Percentiles rank a stretch among this genome's conserved stretches.
phyloP scores from a whole-genome alignment of 2,797 vertebrate species.

The Notoglanidium macrostoma region DNA sequence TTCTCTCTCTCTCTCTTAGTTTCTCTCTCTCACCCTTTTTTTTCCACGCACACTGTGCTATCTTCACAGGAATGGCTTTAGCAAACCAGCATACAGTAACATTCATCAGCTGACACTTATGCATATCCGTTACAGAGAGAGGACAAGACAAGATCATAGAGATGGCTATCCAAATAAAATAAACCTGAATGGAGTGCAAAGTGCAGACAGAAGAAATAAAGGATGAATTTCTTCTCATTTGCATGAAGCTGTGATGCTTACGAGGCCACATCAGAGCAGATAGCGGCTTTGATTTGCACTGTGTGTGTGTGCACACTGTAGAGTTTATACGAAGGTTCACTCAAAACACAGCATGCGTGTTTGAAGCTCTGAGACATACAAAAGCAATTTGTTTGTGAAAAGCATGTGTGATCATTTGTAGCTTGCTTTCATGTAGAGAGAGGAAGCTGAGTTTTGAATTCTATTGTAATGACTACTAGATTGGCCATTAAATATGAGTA shows the following conservation, averaged over 20 bases:
- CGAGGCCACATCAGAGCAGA: slow-evolving; percentile 39
- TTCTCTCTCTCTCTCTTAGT: background rate
- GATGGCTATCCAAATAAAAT: slow-evolving; percentile 48
- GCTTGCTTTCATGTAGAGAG: slow-evolving; percentile 23
- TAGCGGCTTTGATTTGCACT: slow-evolving; percentile 36
- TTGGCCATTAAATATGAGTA: slow-evolving; percentile 14
- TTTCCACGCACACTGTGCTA: background rate
- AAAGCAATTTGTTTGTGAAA: slow-evolving; percentile 35
- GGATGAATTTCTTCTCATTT: slow-evolving; percentile 37
- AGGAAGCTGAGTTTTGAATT: slow-evolving; percentile 20
- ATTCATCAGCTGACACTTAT: slow-evolving; percentile 19
- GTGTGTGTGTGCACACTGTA: background rate
- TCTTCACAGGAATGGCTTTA: slow-evolving; percentile 37
- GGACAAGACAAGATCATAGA: slow-evolving; percentile 3
- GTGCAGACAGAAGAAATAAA: slow-evolving; percentile 58
- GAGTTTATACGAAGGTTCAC: slow-evolving; percentile 10
- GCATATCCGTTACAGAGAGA: background rate
- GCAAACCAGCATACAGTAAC: slow-evolving; percentile 62
- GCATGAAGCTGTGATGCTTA: slow-evolving; percentile 24
- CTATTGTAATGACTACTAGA: slow-evolving; percentile 25
- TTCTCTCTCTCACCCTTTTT: background rate
- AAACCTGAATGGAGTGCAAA: slow-evolving; percentile 64
- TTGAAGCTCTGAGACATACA: slow-evolving; percentile 35
- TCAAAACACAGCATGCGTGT: slow-evolving; percentile 30
- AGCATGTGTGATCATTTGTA: slow-evolving; percentile 17